Percentiles rank a stretch among this genome's conserved stretches.
phyloP scores from a whole-genome alignment of 2,113 vertebrate species.

The Damaliscus lunatus region DNA sequence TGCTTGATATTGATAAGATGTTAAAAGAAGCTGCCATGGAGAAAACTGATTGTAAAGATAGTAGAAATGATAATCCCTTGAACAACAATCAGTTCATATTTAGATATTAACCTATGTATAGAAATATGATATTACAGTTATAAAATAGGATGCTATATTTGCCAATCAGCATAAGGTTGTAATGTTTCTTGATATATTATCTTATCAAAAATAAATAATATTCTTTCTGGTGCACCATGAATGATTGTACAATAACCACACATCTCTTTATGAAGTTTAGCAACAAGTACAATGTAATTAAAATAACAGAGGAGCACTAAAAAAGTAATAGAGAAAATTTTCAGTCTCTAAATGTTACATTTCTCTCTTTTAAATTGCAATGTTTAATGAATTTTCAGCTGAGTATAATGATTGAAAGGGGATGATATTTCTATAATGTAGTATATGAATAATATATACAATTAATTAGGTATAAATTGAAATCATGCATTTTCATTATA shows the following conservation, averaged over 20 bases:
- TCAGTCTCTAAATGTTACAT: neutral
- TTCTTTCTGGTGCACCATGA: neutral
- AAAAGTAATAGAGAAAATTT: neutral
- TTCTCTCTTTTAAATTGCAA: neutral
- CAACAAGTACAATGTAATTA: neutral
- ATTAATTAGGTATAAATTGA: slow-evolving; percentile 50
- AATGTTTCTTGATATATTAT: neutral
- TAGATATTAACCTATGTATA: neutral
- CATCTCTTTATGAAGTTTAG: neutral
- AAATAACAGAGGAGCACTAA: slow-evolving; percentile 15
- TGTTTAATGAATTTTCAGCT: neutral
- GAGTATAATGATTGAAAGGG: neutral
- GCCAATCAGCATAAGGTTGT: neutral
- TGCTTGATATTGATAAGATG: neutral
- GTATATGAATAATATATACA: slow-evolving; percentile 8
- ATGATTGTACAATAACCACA: neutral
- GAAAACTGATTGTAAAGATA: neutral
- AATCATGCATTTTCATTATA: slow-evolving; percentile 56
- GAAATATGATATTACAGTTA: neutral
- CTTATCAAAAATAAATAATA: slow-evolving; percentile 4
- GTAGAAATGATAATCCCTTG: neutral
- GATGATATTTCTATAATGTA: slow-evolving; percentile 6
- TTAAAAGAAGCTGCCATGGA: neutral
- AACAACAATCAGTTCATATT: neutral
- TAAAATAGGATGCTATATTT: neutral